Conservation (phyloP, 2,113 vertebrate genomes). For the Scopus umbretta region DNA sequence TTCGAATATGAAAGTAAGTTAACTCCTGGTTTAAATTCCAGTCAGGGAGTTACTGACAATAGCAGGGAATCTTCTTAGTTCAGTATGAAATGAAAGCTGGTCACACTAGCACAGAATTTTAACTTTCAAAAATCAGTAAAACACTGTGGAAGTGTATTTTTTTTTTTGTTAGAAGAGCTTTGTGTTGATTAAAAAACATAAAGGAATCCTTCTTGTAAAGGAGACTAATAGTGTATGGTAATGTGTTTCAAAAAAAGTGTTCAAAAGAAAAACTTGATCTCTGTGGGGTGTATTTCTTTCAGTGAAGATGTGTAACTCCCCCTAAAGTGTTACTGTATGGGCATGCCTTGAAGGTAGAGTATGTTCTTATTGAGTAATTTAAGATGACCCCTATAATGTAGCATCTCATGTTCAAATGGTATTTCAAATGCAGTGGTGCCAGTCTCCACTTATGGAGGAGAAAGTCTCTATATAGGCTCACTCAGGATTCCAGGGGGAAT, state of each 20-base stretch:
- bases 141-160: not conserved
- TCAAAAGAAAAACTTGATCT: slow-evolving; percentile 22
- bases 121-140: not conserved
- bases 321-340: not conserved
- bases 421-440: slow-evolving; percentile 5
- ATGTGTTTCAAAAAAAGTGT: not conserved
- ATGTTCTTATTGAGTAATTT: slow-evolving; percentile 38
- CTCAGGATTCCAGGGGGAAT: slow-evolving; percentile 36
- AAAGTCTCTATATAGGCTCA: not conserved
- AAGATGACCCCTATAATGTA: not conserved
- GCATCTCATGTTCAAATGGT: not conserved
- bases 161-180: not conserved
- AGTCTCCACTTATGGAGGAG: slow-evolving; percentile 19
- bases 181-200: not conserved
- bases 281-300: not conserved
- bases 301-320: not conserved
- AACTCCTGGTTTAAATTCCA: not conserved
- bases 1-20: not conserved
- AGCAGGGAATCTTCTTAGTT: not conserved
- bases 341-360: slow-evolving; percentile 4
- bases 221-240: not conserved
- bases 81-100: not conserved
- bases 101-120: not conserved
- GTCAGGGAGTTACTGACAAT: not conserved
- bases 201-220: not conserved